Evolutionary conservation across 2,797 vertebrate genomes (phyloP).

Genomic region (Chiropotes sagulatus): DNA sequence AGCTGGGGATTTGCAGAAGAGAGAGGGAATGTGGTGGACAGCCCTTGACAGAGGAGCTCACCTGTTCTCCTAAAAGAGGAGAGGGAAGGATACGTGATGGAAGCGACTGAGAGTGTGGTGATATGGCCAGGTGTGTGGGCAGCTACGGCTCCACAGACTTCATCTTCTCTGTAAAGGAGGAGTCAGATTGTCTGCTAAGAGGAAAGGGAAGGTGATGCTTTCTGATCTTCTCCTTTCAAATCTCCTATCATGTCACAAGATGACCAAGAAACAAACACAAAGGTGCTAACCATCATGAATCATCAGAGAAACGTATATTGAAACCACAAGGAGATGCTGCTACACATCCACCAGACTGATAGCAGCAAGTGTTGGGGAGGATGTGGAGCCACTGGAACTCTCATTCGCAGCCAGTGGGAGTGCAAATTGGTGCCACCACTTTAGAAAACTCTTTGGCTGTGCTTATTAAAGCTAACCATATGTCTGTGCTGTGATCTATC

Average conservation of each 20-base stretch:
- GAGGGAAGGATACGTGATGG: neutral
- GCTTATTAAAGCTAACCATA: neutral
- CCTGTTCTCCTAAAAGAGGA: neutral
- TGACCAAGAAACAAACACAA: neutral
- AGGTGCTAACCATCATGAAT: neutral
- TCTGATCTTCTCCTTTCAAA: neutral
- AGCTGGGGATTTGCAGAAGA: neutral
- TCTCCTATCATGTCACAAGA: neutral
- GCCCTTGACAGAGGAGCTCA: neutral
- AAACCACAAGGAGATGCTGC: neutral
- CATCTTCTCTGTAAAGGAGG: neutral
- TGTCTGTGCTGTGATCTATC: neutral
- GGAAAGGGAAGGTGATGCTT: neutral
- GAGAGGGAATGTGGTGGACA: neutral
- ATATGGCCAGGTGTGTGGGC: fast-evolving
- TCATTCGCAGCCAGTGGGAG: fast-evolving
- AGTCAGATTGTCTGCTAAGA: neutral
- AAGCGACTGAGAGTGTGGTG: neutral
- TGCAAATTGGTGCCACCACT: fast-evolving
- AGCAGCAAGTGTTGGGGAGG: neutral
- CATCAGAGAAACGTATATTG: neutral
- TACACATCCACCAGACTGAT: neutral
- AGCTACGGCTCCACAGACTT: too few species aligned
- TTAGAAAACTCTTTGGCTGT: neutral
- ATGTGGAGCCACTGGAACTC: neutral